A percentile compares a stretch with the other conserved stretches of the same genome.
Conservation (phyloP, 23 tunicate genomes). For the Phallusia fumigata region DNA sequence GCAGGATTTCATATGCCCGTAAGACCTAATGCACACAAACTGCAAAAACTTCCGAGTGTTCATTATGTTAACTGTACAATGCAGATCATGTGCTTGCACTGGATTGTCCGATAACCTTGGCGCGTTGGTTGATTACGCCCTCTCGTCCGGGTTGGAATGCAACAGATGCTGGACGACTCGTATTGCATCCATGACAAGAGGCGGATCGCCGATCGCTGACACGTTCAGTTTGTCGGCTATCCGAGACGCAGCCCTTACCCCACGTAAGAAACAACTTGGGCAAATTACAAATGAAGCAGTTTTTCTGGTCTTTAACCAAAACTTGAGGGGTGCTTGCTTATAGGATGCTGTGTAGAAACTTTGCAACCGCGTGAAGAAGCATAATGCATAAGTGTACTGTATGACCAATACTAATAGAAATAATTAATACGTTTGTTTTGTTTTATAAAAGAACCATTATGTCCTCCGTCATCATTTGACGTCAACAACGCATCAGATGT, state of each 20-base stretch:
- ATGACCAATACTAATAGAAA: no score
- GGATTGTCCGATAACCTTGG: conserved; percentile 23
- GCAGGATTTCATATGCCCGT: conserved; percentile 46
- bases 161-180: conserved; percentile 36
- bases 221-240: conserved; percentile 19
- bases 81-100: conserved; percentile 30
- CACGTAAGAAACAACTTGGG: conserved; percentile 13
- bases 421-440: no score
- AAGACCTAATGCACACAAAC: not conserved
- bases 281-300: not conserved
- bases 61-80: not conserved
- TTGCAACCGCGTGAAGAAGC: no score
- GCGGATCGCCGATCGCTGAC: conserved; percentile 17
- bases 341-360: no score
- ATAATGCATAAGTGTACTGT: no score
- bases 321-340: no score
- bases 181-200: conserved; percentile 20
- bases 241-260: not conserved
- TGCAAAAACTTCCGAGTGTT: not conserved
- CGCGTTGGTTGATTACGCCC: conserved; percentile 18
- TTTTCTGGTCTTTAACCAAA: not conserved
- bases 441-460: not conserved
- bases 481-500: not conserved
- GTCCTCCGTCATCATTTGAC: not conserved
- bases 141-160: conserved; percentile 18